These are phyloP conservation scores for Bujurquina vittata DNA, from an alignment of 2,113 vertebrate species.

Conservation along the genomic window DNA sequence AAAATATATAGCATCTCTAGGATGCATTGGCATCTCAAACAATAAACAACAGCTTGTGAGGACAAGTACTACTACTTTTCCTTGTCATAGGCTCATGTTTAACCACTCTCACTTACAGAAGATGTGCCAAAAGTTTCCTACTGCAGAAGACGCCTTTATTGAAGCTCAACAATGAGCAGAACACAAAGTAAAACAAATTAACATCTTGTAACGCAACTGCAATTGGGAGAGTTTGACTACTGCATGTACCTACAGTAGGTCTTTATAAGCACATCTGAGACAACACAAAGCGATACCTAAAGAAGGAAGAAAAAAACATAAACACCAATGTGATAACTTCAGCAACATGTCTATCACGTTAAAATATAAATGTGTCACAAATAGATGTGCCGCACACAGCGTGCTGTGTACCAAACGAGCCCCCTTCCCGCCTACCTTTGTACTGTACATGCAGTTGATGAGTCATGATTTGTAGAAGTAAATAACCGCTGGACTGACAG, in stretches of 20 bases:
- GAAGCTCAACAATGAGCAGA: not conserved
- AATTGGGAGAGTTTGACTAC: not conserved
- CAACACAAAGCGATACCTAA: not conserved
- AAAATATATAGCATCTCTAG: not conserved
- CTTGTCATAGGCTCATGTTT: not conserved
- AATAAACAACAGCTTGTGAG: not conserved
- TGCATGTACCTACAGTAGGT: too few relatives aligned
- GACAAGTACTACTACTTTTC: not conserved
- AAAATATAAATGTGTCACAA: not conserved
- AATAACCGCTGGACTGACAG: conserved; percentile 44
- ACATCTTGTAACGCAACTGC: not conserved
- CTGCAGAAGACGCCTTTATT: not conserved
- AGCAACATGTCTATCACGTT: not conserved
- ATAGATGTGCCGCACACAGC: not conserved
- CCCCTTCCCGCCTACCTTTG: conserved; percentile 13
- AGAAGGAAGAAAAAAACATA: not conserved
- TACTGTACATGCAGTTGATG: conserved; percentile 31
- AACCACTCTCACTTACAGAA: not conserved
- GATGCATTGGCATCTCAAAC: not conserved
- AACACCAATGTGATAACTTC: not conserved
- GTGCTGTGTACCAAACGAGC: not conserved
- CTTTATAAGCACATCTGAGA: not conserved
- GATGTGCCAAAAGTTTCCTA: not conserved
- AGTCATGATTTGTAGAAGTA: conserved; percentile 46
- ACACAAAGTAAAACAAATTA: not conserved